These are phyloP conservation scores for Syndactyla subalaris DNA, from an alignment of 2,797 vertebrate genomes.

Conservation along the genomic window DNA sequence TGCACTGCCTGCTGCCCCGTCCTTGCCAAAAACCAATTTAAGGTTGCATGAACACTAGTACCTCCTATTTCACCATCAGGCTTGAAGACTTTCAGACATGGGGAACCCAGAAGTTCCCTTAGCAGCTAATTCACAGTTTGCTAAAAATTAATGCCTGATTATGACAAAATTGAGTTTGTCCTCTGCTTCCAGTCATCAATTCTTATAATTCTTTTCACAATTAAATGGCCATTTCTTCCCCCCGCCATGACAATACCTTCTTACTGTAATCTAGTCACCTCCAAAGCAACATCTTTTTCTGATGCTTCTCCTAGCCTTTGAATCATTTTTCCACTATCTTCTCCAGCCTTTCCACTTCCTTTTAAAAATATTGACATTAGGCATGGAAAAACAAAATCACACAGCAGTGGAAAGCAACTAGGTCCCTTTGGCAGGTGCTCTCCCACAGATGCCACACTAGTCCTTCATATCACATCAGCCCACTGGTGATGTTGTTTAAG, in stretches of 20 bases:
- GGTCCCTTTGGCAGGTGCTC: neutral
- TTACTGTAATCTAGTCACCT: neutral
- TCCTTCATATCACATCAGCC: neutral
- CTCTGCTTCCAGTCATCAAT: neutral
- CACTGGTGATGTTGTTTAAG: neutral
- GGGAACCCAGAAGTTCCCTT: neutral
- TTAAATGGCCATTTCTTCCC: neutral
- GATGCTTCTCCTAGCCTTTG: neutral
- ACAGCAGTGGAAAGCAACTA: neutral
- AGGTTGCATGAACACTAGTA: neutral
- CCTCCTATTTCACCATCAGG: rapidly evolving
- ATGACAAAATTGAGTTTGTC: neutral
- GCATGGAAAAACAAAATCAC: neutral
- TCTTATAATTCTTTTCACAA: neutral
- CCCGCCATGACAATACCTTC: neutral
- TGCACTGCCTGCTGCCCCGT: neutral
- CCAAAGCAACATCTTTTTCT: neutral
- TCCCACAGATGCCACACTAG: neutral
- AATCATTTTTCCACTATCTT: neutral
- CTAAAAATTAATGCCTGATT: neutral
- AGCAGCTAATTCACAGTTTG: neutral
- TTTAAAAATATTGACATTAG: neutral
- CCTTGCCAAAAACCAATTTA: neutral
- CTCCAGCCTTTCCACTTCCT: neutral
- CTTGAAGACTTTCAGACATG: neutral